phyloP scores from a whole-genome alignment of 2,888 invertebrate genomes.

The Thalpophila matura region DNA sequence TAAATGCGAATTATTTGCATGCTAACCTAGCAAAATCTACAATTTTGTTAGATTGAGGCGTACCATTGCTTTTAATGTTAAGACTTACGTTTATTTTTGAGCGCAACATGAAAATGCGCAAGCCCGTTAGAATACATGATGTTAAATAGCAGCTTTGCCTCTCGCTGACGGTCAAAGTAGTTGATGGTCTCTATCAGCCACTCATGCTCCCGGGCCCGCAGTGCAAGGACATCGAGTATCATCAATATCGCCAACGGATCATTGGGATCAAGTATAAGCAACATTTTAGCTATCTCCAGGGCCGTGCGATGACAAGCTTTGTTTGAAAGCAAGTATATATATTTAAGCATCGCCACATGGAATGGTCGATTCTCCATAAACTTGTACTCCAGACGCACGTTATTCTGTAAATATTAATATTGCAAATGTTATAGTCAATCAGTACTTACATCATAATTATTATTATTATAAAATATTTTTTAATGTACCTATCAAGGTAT shows the following conservation, averaged over 20 bases:
- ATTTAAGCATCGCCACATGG: constrained; percentile 94
- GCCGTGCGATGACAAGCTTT: constrained; percentile 96
- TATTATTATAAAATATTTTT: no score
- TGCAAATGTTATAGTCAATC: neutral
- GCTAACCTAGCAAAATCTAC: no score
- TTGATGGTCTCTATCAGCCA: constrained; percentile 90
- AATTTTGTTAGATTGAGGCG: no score
- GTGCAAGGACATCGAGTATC: constrained; percentile 95
- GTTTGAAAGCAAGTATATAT: constrained; percentile 93
- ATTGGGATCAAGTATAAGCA: constrained; percentile 94
- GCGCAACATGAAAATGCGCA: constrained; percentile 74
- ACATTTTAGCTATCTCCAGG: constrained; percentile 95
- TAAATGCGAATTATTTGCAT: no score
- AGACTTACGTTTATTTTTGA: constrained; percentile 67
- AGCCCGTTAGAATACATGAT: constrained; percentile 77
- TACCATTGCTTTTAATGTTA: no score
- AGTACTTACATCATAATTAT: no score
- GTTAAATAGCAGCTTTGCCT: constrained; percentile 73
- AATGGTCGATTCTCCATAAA: constrained; percentile 79
- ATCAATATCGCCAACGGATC: constrained; percentile 94
- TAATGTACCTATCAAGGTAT: no score
- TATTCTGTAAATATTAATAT: constrained; percentile 65
- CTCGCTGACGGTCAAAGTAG: constrained; percentile 65
- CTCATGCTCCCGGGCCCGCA: constrained; percentile 93
- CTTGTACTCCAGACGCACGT: constrained; percentile 74